These are phyloP conservation scores for Parazoanthus swiftii DNA, from an alignment of 92 coral and sea anemone genomes.

Conservation along the genomic window DNA sequence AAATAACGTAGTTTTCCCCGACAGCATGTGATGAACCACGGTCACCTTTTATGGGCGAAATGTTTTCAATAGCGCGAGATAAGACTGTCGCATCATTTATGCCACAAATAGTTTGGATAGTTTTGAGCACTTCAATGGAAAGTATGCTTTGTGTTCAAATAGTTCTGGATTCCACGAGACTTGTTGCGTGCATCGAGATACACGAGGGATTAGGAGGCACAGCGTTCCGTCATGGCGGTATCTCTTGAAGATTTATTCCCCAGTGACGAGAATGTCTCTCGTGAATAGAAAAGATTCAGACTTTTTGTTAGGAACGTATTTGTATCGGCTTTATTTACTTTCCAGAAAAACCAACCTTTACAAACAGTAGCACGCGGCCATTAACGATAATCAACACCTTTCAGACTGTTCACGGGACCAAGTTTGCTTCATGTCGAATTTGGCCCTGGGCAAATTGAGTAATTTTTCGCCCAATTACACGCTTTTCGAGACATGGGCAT, in stretches of 20 bases:
- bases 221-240: slow-evolving; percentile 27
- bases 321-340: slow-evolving; percentile 32
- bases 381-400: slow-evolving; percentile 3
- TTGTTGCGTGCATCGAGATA: slow-evolving; percentile 19
- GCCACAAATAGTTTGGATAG: background rate
- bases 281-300: slow-evolving; percentile 48
- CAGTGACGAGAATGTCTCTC: slow-evolving; percentile 14
- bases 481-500: background rate
- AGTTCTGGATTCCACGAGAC: background rate
- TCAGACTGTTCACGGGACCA: background rate
- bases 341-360: slow-evolving; percentile 7
- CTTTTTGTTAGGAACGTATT: slow-evolving; percentile 45
- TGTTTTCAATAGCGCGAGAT: background rate
- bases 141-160: background rate
- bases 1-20: background rate
- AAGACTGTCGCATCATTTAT: background rate
- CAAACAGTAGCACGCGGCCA: background rate
- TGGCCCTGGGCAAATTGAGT: background rate
- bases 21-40: background rate
- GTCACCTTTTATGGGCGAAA: background rate
- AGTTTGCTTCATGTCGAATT: background rate
- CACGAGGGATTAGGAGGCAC: background rate
- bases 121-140: background rate
- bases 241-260: slow-evolving; percentile 22
- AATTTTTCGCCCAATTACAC: background rate